These are phyloP conservation scores for Lerista edwardsae DNA, from an alignment of 2,797 vertebrate species.

Conservation along the genomic window DNA sequence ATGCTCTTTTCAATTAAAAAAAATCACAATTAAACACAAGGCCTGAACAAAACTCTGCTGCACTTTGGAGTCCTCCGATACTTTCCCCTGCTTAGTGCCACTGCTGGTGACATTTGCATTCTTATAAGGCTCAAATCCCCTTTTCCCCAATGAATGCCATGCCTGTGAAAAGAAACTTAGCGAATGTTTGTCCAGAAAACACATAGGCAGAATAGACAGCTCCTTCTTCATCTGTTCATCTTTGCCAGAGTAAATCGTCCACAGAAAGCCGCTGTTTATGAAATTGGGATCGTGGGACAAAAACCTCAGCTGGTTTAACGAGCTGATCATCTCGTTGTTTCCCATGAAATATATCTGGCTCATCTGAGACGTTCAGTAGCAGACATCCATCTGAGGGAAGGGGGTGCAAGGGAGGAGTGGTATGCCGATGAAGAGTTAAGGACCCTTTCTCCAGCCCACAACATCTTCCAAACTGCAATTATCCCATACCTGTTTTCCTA, in stretches of 20 bases:
- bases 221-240: slow-evolving; percentile 22
- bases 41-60: neutral
- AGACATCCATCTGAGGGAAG: too few species aligned
- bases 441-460: neutral
- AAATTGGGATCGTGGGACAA: slow-evolving; percentile 13
- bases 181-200: slow-evolving; percentile 47
- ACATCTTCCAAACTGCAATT: neutral
- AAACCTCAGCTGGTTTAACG: neutral
- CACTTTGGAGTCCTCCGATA: neutral
- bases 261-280: slow-evolving; percentile 23
- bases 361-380: neutral
- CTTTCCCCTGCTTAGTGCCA: neutral
- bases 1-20: neutral
- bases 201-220: neutral
- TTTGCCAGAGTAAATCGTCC: slow-evolving; percentile 21
- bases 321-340: neutral
- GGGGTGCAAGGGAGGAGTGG: neutral
- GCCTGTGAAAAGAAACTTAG: slow-evolving; percentile 42
- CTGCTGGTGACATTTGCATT: slow-evolving; percentile 30
- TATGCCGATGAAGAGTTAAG: neutral
- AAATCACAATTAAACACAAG: neutral
- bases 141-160: slow-evolving; percentile 42
- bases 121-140: slow-evolving; percentile 41
- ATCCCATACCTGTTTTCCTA: neutral
- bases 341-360: neutral